Conservation (phyloP, 2,888 invertebrate genomes). For the Apocheima hispidaria region DNA sequence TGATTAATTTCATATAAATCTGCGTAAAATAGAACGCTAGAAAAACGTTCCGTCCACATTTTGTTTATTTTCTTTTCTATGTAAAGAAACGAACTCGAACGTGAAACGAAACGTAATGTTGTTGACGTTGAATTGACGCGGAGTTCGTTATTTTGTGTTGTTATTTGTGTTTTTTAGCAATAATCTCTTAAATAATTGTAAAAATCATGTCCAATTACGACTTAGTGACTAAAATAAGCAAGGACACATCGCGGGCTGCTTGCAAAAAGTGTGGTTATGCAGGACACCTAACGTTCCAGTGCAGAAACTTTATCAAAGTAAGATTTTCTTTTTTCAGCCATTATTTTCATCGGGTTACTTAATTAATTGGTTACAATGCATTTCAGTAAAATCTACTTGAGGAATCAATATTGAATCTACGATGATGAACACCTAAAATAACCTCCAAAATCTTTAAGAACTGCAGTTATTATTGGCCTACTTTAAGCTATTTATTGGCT, state of each 20-base stretch:
- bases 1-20: conserved; percentile 5
- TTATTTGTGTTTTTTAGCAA: conserved; percentile 21
- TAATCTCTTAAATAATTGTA: conserved; percentile 21
- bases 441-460: neutral
- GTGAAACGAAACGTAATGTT: conserved; percentile 6
- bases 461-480: neutral
- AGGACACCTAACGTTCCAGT: conserved; percentile 98
- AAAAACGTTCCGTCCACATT: conserved; percentile 20
- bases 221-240: conserved; percentile 84
- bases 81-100: neutral
- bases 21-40: conserved; percentile 42
- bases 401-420: neutral
- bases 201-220: conserved; percentile 71
- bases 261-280: conserved; percentile 98
- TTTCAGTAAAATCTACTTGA: neutral
- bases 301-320: conserved; percentile 96
- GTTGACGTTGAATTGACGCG: conserved; percentile 7
- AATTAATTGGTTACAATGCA: neutral
- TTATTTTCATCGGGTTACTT: neutral
- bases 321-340: conserved; percentile 45
- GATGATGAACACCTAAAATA: neutral
- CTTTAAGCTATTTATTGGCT: too few species aligned
- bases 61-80: too few species aligned
- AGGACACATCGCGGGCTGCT: conserved; percentile 92
- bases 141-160: neutral